Base-by-base conservation (phyloP, 2,797 vertebrate genomes). In the Coreius guichenoti region DNA sequence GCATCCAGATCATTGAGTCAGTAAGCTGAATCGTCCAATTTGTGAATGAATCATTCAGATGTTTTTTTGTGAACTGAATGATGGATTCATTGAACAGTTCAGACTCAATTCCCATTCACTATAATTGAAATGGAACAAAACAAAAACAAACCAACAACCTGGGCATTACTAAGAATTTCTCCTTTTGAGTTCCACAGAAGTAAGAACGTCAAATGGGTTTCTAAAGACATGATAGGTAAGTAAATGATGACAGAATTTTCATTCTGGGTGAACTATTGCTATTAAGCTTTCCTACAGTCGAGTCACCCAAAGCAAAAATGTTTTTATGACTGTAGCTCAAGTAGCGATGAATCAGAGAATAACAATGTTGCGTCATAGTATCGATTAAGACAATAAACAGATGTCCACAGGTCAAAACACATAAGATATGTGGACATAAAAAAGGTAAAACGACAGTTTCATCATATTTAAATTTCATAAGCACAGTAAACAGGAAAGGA, bases 301-400 rank as follows among this genome's bases (percentile, higher is more conserved):
- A 39, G 36, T 39, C 58, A 78, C 8, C 19, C 29, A 51, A 68
- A 33, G 78, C 43, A 51, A 31, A 49, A 21, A 17, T 33, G 47
- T 49, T 45, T 74, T 63, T 65, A 19, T 75, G 47, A 21, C 45
- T 26, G 45, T 49, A 31, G n/a, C 39, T 70, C n/a, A 31, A 16
- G 36, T 5, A 8, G 23, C 14, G 80, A 85, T 87, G 85, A 88
- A 85, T 89, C 83, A 89, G 83, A 83, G 85, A 85, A 63, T 72
- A 82, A 81, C 80, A 51, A 51, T 63, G 80, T 82, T 74, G 39
- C 9, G 80, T 87, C 82, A 81, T 39, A 63, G 75, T 80, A 33
- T 83, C 67, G 63, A 77, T 68, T 51, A 67, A 89, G 49, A 74
- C 65, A 81, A 47, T 51, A 83, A 89, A 69, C 80, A 81, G 83